Base-by-base conservation (phyloP, 2,113 vertebrate species). In the Probosciger aterrimus region DNA sequence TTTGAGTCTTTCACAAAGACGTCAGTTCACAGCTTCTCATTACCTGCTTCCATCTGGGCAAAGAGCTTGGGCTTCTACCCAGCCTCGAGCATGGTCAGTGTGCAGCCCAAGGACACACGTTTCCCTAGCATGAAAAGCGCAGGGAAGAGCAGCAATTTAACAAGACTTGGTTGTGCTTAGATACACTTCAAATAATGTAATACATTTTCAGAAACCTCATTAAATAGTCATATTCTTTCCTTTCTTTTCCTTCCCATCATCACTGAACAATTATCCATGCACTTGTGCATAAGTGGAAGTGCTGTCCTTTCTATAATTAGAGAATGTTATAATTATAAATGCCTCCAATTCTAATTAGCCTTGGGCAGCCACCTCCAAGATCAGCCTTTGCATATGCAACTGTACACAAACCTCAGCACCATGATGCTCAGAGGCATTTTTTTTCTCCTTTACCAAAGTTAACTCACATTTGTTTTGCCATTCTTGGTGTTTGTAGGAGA, bases 291-390 rank as follows among this genome's bases (percentile, higher is more conserved):
- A 92, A 88, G 70, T 82, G 35, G 90, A 90, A 82, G 19, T 64
- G 35, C 30, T 89, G 86, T 43, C 33, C 77, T 87, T 91, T 92
- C 49, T 92, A 12, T 95, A 86, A 93, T 81, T 96, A 94, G 50
- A 30, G 20, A 95, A 90, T 60, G 22, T 33, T 89, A 20, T 81
- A 93, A 83, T 90, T 95, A 73, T 49, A 69, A 87, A 71, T 37
- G n/a, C 12, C 22, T 95, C 13, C 23, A 52, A 30, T 80, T 84
- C 83, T 84, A 68, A 88, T 89, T 86, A 87, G 74, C 60, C 59
- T 67, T 82, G 74, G 62, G 86, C 6, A 4, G 9, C 67, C 25
- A 30, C 15, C 70, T 87, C 71, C 0, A 4, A n/a, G 52, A 92
- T 77, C 68, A 95, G 31, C 28, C 31, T 62, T 77, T 84, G 10